Base-by-base conservation (phyloP, 2,797 vertebrate species). In the Myripristis jacobus region DNA sequence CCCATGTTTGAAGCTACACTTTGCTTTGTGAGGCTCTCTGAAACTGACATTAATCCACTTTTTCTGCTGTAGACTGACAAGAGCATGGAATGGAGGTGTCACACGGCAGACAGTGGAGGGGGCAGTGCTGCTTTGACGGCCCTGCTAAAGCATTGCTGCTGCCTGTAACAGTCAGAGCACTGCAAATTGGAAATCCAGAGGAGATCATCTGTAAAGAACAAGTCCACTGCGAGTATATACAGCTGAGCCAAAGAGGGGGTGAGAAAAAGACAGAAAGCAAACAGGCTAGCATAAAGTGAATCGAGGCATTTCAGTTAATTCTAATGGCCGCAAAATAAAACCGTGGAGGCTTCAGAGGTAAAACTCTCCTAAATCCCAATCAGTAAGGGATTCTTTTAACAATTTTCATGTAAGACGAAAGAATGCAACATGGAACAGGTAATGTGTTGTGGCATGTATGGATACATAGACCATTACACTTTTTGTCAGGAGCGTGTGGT, bases 21-120 rank as follows among this genome's bases (percentile, higher is more conserved):
- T 87, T 80, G 83, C 85, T 91, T 90, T 89, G 87, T 91, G 88
- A 90, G 80, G 77, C 84, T 90, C 81, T 81, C 79, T 73, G 84
- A 87, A 91, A 90, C 83, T 94, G 93, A 93, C 92, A 92, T 89
- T 92, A 93, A 94, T 94, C 91, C 88, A 84, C 91, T 92, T 93
- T 91, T 92, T 91, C 89, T 81, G 87, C 84, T 75, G 77, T 60
- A 78, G 87, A 94, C 89, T 95, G 94, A 94, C 90, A 93, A 85
- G 88, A 87, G 86, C 86, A 75, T 74, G 73, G 79, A 90, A 89
- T 86, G 88, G 79, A 90, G 90, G 89, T 90, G 92, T 93, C 92
- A 93, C 80, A 64, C 79, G 73, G 84, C 68, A 87, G 83, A 85
- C 87, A 86, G 81, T 55, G 84, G 72, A 75, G 66, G 76, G 81